Percentiles rank a stretch among this genome's conserved stretches.
phyloP scores from a whole-genome alignment of 2,888 invertebrate species.

The Tanypteryx hageni region DNA sequence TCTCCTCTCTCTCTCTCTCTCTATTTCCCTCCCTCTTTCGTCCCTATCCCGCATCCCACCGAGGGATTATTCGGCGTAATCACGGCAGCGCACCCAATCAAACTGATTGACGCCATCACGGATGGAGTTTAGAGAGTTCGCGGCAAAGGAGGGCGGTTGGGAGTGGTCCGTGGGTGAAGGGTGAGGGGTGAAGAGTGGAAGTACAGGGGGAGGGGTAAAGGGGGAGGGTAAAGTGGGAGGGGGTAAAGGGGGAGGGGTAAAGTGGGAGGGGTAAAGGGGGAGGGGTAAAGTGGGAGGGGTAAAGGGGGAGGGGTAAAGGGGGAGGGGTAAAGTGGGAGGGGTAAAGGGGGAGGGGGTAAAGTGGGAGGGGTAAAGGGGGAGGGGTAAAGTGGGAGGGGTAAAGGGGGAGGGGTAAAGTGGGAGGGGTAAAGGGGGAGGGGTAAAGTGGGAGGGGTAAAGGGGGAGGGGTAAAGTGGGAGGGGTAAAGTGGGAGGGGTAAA shows the following conservation, averaged over 20 bases:
- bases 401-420: no score
- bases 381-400: not conserved
- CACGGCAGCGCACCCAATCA: constrained; percentile 57
- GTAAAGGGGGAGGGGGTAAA: no score
- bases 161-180: not conserved
- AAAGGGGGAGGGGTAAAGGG: no score
- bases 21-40: not conserved
- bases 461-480: not conserved
- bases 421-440: no score
- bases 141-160: not conserved
- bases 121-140: constrained; percentile 40
- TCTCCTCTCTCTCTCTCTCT: not conserved
- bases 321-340: no score
- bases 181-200: no score
- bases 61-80: constrained; percentile 48
- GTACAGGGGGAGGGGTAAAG: no score
- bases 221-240: not conserved
- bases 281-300: not conserved
- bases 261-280: constrained; percentile 18
- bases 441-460: no score
- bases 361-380: constrained; percentile 18
- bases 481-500: no score
- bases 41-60: not conserved
- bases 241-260: no score
- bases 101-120: constrained; percentile 58